Conservation (phyloP, 2,888 invertebrate genomes). For the Trichopria drosophilae region DNA sequence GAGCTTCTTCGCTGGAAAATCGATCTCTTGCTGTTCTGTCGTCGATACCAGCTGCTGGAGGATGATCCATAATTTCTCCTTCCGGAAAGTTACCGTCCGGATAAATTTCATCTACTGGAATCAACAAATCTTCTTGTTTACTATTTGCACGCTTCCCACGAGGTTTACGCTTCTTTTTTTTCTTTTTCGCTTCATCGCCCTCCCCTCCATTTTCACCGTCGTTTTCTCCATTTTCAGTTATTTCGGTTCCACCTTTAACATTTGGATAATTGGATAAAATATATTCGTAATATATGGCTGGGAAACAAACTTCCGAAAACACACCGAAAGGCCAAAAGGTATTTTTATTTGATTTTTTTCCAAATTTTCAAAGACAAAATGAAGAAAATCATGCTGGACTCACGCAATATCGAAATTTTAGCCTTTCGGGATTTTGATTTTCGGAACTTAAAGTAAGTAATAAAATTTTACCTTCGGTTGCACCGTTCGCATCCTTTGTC, state of each 20-base stretch:
- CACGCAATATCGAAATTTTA: too few species aligned
- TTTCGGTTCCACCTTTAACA: conserved; percentile 41
- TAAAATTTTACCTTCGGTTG: conserved; percentile 36
- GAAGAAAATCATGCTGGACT: too few species aligned
- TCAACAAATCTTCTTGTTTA: conserved; percentile 76
- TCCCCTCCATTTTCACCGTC: conserved; percentile 69
- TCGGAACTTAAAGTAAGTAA: not conserved
- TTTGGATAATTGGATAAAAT: too few species aligned
- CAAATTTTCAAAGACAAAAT: too few species aligned
- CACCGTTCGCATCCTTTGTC: conserved; percentile 37
- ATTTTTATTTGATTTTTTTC: too few species aligned
- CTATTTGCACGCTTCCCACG: conserved; percentile 58
- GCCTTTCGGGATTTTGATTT: too few species aligned
- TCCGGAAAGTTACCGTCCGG: conserved; percentile 84
- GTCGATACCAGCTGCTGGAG: conserved; percentile 70
- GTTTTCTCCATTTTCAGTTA: conserved; percentile 59
- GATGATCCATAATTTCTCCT: conserved; percentile 88
- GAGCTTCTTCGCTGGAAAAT: conserved; percentile 83
- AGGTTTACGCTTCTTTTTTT: conserved; percentile 63
- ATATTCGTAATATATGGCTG: conserved; percentile 1
- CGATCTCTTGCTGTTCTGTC: conserved; percentile 85
- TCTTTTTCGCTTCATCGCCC: conserved; percentile 70
- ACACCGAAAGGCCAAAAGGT: too few species aligned
- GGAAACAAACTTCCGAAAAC: conserved; percentile 11
- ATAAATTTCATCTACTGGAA: conserved; percentile 83